Evolutionary conservation across 2,888 invertebrate genomes (phyloP), one percentile per base, ranked within the genome.

Genomic region (Pristionchus mayeri): DNA sequence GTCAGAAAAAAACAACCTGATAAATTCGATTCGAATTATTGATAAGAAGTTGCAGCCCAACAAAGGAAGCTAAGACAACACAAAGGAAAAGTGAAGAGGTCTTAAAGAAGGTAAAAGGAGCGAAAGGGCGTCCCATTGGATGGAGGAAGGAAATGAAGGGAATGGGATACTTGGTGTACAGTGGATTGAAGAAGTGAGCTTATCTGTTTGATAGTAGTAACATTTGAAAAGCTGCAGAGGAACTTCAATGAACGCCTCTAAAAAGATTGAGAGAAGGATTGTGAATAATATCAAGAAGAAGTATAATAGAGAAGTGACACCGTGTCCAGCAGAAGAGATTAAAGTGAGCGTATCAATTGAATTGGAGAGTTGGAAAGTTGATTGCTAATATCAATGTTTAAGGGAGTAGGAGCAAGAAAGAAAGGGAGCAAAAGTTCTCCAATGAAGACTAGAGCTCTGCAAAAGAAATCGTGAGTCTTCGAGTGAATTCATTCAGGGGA

Each of bases 381-480:
- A 18, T 3, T 67, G 18, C 37, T 3, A 30, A 37, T 7, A 18
- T 34, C 27, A 75, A 21, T 24, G 44, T 40, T 40, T 13, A 50
- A 40, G 40, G 40, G 40, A 37, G 27, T 18, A 21, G 80, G 52
- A 57, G 18, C 9, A 2, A 9, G 57, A 27, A 34, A 40, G 54
- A 57, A 80, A 37, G 57, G 24, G 57, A 13, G 13, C n/a, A 80
- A 80, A 37, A 27, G 13, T n/a, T 80, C 80, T 7, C 80, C 80
- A 6, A 80, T 80, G 80, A 80, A 80, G 40, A 80, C 80, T 11
- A 52, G 80, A 40, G 54, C 40, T 16, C 54, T 80, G 7, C 80
- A 57, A 40, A 80, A 80, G 57, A 80, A 40, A 40, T 48, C 80
- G 80, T 80, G 30, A 52, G 79, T 52, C 4, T 50, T 24, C 3